Evolutionary conservation across 2,113 vertebrate species (phyloP).

Genomic region (Stegastes partitus): DNA sequence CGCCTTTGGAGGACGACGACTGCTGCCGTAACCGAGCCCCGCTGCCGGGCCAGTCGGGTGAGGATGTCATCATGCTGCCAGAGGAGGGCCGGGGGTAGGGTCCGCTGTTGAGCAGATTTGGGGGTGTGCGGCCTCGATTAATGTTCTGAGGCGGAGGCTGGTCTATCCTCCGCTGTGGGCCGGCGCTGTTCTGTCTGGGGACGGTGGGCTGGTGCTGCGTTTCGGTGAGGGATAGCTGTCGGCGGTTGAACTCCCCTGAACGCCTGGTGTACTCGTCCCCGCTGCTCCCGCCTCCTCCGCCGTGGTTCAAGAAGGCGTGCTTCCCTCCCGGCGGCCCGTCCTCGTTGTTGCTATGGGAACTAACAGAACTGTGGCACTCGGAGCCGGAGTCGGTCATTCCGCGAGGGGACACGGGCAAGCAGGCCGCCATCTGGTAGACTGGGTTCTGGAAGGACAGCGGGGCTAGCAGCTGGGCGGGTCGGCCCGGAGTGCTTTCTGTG

Average conservation of each 20-base stretch:
- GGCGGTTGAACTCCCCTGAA: slow-evolving; percentile 90
- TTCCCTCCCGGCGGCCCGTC: slow-evolving; percentile 85
- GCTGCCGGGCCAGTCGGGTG: slow-evolving; percentile 92
- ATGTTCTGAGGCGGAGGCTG: slow-evolving; percentile 89
- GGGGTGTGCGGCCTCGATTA: slow-evolving; percentile 91
- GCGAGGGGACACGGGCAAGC: slow-evolving; percentile 93
- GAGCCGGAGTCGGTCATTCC: slow-evolving; percentile 94
- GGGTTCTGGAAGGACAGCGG: slow-evolving; percentile 99
- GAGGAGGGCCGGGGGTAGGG: slow-evolving; percentile 93
- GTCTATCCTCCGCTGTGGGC: slow-evolving; percentile 95
- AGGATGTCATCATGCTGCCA: slow-evolving; percentile 91
- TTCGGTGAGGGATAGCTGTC: slow-evolving; percentile 93
- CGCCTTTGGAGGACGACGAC: slow-evolving; percentile 95
- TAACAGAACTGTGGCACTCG: slow-evolving; percentile 97
- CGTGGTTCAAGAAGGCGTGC: slow-evolving; percentile 85
- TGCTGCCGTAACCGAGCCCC: slow-evolving; percentile 93
- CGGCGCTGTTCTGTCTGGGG: slow-evolving; percentile 94
- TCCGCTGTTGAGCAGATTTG: slow-evolving; percentile 89
- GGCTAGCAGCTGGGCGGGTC: slow-evolving; percentile 92
- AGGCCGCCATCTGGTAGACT: slow-evolving; percentile 98
- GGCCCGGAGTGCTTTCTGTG: slow-evolving; percentile 87
- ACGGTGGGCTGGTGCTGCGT: slow-evolving; percentile 88
- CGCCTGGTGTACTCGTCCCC: slow-evolving; percentile 92
- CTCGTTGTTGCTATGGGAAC: slow-evolving; percentile 98
- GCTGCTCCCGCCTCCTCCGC: slow-evolving; percentile 75